These are phyloP conservation scores for Calyptommatus sinebrachiatus DNA, from an alignment of 2,113 vertebrate genomes.

Conservation along the genomic window DNA sequence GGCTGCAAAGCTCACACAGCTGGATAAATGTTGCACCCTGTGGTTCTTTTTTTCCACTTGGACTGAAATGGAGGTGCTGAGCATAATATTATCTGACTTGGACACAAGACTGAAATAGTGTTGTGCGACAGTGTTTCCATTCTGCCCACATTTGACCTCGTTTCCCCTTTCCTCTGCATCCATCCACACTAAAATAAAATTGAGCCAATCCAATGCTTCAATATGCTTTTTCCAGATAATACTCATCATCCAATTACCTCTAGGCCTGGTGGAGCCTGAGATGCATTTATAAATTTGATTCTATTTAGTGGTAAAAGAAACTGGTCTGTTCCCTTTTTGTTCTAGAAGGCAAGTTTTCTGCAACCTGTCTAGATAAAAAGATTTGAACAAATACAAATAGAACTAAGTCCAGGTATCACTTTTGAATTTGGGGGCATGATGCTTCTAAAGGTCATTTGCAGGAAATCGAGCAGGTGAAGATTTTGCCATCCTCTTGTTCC, in stretches of 20 bases:
- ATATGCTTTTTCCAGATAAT: conserved; percentile 43
- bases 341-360: neutral
- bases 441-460: too few relatives aligned
- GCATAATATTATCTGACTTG: conserved; percentile 43
- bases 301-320: too few relatives aligned
- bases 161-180: conserved; percentile 48
- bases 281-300: too few relatives aligned
- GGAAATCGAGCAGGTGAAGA: too few relatives aligned
- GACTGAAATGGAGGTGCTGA: conserved; percentile 51
- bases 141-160: conserved; percentile 48
- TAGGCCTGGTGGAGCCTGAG: too few relatives aligned
- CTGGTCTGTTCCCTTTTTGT: neutral
- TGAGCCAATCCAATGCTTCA: neutral
- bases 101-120: conserved; percentile 40
- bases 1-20: conserved; percentile 46
- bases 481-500: too few relatives aligned
- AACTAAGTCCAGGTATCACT: too few relatives aligned
- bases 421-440: too few relatives aligned
- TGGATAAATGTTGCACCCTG: conserved; percentile 49
- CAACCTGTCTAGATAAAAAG: too few relatives aligned
- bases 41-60: conserved; percentile 52
- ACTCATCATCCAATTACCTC: too few relatives aligned
- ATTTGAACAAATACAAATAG: too few relatives aligned
- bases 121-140: conserved; percentile 42
- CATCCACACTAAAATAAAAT: conserved; percentile 30